These are phyloP conservation scores for Copidosoma aretas DNA, from an alignment of 2,888 invertebrate species.

Conservation along the genomic window DNA sequence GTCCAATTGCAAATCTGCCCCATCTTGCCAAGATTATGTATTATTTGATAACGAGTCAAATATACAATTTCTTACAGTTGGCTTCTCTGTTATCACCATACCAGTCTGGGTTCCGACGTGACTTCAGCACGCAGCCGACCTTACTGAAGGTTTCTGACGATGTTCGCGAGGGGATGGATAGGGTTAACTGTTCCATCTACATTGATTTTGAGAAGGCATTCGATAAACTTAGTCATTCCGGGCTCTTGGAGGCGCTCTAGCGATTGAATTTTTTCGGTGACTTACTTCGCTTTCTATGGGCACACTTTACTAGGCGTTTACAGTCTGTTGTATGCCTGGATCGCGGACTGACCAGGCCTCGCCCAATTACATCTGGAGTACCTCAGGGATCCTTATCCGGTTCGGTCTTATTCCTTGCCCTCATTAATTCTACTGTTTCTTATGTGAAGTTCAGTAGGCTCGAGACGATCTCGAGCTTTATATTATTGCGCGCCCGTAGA, in stretches of 20 bases:
- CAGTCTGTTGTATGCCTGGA: not conserved
- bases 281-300: not conserved
- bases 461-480: not conserved
- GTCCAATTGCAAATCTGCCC: not conserved
- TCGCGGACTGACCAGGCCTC: too few relatives aligned
- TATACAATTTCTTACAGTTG: not conserved
- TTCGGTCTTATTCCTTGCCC: not conserved
- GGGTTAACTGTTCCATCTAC: not conserved
- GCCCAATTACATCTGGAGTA: not conserved
- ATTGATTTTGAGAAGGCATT: not conserved
- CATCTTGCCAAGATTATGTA: not conserved
- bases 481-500: not conserved
- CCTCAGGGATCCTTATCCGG: not conserved
- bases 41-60: not conserved
- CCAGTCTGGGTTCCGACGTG: not conserved
- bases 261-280: slow-evolving; percentile 1
- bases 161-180: not conserved
- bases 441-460: not conserved
- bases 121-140: not conserved
- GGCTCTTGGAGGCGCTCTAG: not conserved
- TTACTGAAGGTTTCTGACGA: not conserved
- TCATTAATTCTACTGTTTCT: not conserved
- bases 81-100: too few relatives aligned
- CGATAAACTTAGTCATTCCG: not conserved
- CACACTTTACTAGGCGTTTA: not conserved